These are phyloP conservation scores for Lagodon rhomboides DNA, from an alignment of 2,797 vertebrate genomes.

Conservation along the genomic window DNA sequence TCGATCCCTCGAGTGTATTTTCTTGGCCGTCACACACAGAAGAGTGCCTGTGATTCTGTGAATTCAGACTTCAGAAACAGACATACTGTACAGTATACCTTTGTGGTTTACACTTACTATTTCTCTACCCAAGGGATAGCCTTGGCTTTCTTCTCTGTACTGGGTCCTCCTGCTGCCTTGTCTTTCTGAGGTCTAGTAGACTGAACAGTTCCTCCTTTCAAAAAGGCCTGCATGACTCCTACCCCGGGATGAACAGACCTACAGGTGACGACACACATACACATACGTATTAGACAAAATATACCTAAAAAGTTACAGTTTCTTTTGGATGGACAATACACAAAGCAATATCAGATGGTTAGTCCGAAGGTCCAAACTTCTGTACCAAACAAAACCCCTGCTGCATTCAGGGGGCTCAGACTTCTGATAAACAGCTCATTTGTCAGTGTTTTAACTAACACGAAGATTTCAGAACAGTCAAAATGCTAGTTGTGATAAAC, in stretches of 20 bases:
- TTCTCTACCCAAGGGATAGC: constrained; percentile 97
- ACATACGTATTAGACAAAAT: not conserved
- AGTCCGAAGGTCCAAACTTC: not conserved
- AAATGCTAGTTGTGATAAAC: not conserved
- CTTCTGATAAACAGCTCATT: not conserved
- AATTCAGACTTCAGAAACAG: not conserved
- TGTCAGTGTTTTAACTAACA: not conserved
- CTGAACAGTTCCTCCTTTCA: constrained; percentile 89
- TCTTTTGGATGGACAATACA: too few relatives aligned
- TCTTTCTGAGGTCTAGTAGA: constrained; percentile 88
- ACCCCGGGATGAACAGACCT: not conserved
- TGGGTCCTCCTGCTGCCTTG: constrained; percentile 84
- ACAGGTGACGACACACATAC: not conserved
- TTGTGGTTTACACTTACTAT: constrained; percentile 88
- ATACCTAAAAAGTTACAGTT: not conserved
- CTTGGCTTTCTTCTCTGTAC: constrained; percentile 89
- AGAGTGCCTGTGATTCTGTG: not conserved
- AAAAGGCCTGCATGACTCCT: constrained; percentile 93
- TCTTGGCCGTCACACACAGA: not conserved
- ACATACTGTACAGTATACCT: not conserved
- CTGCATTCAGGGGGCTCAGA: not conserved
- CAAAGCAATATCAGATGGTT: not conserved
- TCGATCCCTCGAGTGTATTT: too few relatives aligned
- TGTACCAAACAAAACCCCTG: not conserved
- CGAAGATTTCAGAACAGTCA: not conserved